Evolutionary conservation across 1,140 invertebrate species (phyloP).

Genomic region (Lucilia cuprina): DNA sequence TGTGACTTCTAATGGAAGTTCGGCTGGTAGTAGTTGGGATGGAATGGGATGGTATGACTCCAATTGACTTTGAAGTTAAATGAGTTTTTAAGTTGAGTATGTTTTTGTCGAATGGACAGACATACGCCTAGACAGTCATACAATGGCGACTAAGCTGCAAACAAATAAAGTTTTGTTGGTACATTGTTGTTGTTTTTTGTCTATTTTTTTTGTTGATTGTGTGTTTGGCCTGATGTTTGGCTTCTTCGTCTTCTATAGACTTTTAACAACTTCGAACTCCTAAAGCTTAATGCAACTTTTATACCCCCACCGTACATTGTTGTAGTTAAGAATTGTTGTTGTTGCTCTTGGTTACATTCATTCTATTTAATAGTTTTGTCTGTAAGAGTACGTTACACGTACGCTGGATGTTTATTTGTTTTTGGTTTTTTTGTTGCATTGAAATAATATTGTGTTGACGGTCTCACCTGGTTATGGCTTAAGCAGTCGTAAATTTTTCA

Average conservation of each 20-base stretch:
- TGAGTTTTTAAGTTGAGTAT: conserved; percentile 28
- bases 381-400: not conserved
- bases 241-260: not conserved
- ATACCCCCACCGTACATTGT: not conserved
- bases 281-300: not conserved
- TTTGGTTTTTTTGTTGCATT: not conserved
- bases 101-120: not conserved
- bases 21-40: conserved; percentile 5
- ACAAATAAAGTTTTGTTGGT: conserved; percentile 9
- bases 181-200: not conserved
- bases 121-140: not conserved
- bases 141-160: not conserved
- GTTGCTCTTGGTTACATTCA: not conserved
- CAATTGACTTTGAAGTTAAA: conserved; percentile 32
- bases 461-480: conserved; percentile 23
- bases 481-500: conserved; percentile 32
- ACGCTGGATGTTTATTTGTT: not conserved
- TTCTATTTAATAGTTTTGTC: too few species aligned
- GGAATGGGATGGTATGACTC: conserved; percentile 22
- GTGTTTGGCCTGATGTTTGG: not conserved
- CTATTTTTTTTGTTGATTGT: not conserved
- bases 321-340: not conserved
- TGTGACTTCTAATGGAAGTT: not conserved
- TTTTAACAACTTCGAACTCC: not conserved
- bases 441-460: conserved; percentile 1